Percentiles rank a stretch among this genome's conserved stretches.
phyloP scores from a whole-genome alignment of 2,797 vertebrate species.

The Urosaurus nigricauda region DNA sequence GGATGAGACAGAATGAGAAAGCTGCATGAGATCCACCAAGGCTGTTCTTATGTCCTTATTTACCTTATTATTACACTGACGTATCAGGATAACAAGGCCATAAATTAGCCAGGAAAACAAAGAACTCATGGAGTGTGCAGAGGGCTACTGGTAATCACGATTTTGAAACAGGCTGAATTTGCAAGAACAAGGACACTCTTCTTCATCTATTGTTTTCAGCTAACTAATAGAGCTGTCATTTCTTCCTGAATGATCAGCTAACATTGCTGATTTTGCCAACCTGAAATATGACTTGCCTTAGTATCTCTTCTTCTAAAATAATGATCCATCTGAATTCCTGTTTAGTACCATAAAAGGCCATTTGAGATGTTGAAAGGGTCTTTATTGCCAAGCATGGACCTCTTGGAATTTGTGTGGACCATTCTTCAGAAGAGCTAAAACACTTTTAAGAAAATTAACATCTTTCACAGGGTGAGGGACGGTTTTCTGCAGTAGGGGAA shows the following conservation, averaged over 20 bases:
- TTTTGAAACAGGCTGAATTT: slow-evolving; percentile 20
- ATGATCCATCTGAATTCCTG: neutral
- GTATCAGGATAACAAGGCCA: neutral
- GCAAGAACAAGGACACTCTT: slow-evolving; percentile 15
- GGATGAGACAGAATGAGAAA: too few species aligned
- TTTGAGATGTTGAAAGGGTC: neutral
- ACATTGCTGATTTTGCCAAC: slow-evolving; percentile 22
- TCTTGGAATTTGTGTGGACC: neutral
- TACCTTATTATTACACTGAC: neutral
- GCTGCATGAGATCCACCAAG: neutral
- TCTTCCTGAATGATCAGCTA: slow-evolving; percentile 35
- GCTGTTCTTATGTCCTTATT: neutral
- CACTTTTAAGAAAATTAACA: neutral
- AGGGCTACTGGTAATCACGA: neutral
- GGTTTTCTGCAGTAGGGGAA: neutral
- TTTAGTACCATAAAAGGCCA: slow-evolving; percentile 9
- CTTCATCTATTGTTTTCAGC: neutral
- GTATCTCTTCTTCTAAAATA: slow-evolving; percentile 18
- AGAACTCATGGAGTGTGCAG: neutral
- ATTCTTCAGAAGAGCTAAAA: neutral
- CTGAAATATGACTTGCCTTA: slow-evolving; percentile 29
- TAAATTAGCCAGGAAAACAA: slow-evolving; percentile 15
- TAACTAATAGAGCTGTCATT: slow-evolving; percentile 24
- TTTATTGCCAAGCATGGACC: neutral
- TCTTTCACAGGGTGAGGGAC: neutral